Percentiles rank a stretch among this genome's conserved stretches.
Conservation (phyloP, 2,888 invertebrate species). For the Eretmocerus hayati region DNA sequence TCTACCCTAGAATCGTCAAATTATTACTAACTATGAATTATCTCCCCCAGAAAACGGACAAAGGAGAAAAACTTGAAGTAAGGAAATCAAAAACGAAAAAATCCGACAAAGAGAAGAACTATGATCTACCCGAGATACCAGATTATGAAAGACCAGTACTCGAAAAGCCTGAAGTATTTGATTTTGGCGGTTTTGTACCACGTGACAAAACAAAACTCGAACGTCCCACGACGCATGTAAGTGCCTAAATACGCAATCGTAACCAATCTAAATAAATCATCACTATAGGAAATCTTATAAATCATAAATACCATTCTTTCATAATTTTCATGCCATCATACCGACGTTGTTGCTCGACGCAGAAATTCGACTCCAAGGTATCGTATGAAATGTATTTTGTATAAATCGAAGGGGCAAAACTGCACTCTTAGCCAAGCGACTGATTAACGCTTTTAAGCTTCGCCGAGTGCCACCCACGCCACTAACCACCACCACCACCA, state of each 20-base stretch:
- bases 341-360: neutral
- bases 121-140: slow-evolving; percentile 44
- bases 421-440: too few species aligned
- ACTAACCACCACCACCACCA: neutral
- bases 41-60: slow-evolving; percentile 38
- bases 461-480: neutral
- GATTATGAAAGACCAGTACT: slow-evolving; percentile 72
- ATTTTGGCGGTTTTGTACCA: slow-evolving; percentile 35
- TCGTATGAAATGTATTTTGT: neutral
- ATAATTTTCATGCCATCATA: neutral
- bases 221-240: slow-evolving; percentile 39
- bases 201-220: slow-evolving; percentile 44
- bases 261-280: neutral
- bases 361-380: neutral
- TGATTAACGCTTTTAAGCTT: neutral
- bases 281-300: too few species aligned
- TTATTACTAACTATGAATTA: too few species aligned
- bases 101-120: slow-evolving; percentile 36
- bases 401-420: too few species aligned
- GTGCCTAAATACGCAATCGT: neutral
- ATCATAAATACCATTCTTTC: too few species aligned
- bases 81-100: slow-evolving; percentile 40
- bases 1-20: too few species aligned
- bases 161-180: slow-evolving; percentile 49
- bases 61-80: slow-evolving; percentile 34